phyloP scores from a whole-genome alignment of 2,113 vertebrate genomes.

The Xenopus tropicalis region UCB_Xtro_10.0 CM004449.2:18331501-18332000 shows the following conservation, averaged over 20 bases:
- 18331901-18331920: too few relatives aligned
- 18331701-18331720: conserved; percentile 34
- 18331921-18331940: too few relatives aligned
- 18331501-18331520: too few relatives aligned
- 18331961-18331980: too few relatives aligned
- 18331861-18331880: background rate
- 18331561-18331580: too few relatives aligned
- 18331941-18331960: too few relatives aligned
- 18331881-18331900: too few relatives aligned
- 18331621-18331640: background rate
- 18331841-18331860: background rate
- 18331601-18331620: too few relatives aligned
- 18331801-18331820: background rate
- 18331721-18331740: conserved; percentile 30
- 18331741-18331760: conserved; percentile 11
- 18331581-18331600: too few relatives aligned
- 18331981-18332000: too few relatives aligned
- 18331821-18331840: background rate
- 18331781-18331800: conserved; percentile 3
- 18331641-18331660: conserved; percentile 12
- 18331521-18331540: too few relatives aligned
- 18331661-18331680: conserved; percentile 36
- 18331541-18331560: too few relatives aligned
- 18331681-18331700: conserved; percentile 30
- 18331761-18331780: conserved; percentile 6